Base-by-base conservation (phyloP, 2,888 invertebrate species). In the Heterodera filipjevi region DNA sequence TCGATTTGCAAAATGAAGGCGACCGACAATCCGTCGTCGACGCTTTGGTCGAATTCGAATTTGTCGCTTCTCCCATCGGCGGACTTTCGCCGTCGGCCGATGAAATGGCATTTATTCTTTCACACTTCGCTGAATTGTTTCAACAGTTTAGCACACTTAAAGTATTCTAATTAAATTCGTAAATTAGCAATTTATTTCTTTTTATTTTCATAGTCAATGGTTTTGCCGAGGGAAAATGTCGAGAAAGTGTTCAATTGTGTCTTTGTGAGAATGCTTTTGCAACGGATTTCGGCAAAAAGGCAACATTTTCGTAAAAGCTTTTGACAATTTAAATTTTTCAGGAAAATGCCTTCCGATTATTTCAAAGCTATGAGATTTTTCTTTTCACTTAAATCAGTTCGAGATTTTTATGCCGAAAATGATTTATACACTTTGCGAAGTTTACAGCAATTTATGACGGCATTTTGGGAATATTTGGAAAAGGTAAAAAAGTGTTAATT, bases 361-460 rank as follows among this genome's bases (percentile, higher is more conserved):
- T 84, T 77, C 78, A 59, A 33, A 30, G 84, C 83, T 14, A 39
- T 83, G 32, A 46, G 75, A 12, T 59, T 76, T 27, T 81, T 84
- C 49, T 85, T 84, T 46, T 77, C 76, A 10, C 71, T 76, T 30
- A 46, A 49, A 49, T 44, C 49, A 33, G 68, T 85, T 2, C 30
- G 68, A 16, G 35, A 79, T 16, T 46, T 59, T 35, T 82, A 70
- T 44, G 33, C 75, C 2, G 32, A 75, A 5, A 82, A 82, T 71
- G 84, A 85, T 77, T 82, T 78, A 19, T 66, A 77, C 35, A 77
- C 78, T n/a, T 66, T 84, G 33, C 81, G 83, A 75, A 72, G 81
- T 70, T 66, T 83, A 32, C 33, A 72, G 27, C 79, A 68, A 35
- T 77, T 84, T 71, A 44, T 83, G 19, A 49, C 66, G 32, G 32